Evolutionary conservation across 1,140 invertebrate genomes (phyloP).

Genomic region (Drosophila repleta): DNA sequence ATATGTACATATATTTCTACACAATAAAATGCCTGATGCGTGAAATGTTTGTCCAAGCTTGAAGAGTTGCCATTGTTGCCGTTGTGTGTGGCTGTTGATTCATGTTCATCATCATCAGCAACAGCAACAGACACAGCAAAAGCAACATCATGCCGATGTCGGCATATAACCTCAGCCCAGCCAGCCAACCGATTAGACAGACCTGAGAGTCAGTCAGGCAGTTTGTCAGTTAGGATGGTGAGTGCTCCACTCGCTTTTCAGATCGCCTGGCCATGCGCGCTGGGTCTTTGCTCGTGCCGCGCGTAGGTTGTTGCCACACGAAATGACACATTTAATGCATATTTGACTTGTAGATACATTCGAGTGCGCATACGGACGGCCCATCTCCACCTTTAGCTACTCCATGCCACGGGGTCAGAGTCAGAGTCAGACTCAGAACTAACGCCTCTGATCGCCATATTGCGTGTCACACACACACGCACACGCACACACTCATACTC

Average conservation of each 20-base stretch:
- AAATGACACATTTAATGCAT: constrained; percentile 82
- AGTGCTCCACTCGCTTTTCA: constrained; percentile 54
- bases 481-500: constrained; percentile 17
- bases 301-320: constrained; percentile 60
- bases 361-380: constrained; percentile 55
- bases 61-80: constrained; percentile 79
- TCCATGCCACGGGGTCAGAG: constrained; percentile 4
- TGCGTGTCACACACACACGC: constrained; percentile 36
- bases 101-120: constrained; percentile 59
- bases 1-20: constrained; percentile 63
- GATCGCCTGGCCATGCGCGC: constrained; percentile 46
- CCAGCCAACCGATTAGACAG: constrained; percentile 67
- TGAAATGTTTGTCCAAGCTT: constrained; percentile 84
- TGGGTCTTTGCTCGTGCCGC: constrained; percentile 39
- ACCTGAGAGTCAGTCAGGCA: constrained; percentile 12
- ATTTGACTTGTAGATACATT: constrained; percentile 80
- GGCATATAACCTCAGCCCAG: constrained; percentile 75
- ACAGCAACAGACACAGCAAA: constrained; percentile 11
- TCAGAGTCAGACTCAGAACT: constrained; percentile 22
- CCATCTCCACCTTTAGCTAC: constrained; percentile 8
- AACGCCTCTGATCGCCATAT: constrained; percentile 33
- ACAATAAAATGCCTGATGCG: constrained; percentile 83
- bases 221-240: constrained; percentile 5
- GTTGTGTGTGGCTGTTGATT: constrained; percentile 68
- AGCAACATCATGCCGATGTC: constrained; percentile 44